Base-by-base conservation (phyloP, 2,797 vertebrate genomes). In the Acanthopagrus latus region DNA sequence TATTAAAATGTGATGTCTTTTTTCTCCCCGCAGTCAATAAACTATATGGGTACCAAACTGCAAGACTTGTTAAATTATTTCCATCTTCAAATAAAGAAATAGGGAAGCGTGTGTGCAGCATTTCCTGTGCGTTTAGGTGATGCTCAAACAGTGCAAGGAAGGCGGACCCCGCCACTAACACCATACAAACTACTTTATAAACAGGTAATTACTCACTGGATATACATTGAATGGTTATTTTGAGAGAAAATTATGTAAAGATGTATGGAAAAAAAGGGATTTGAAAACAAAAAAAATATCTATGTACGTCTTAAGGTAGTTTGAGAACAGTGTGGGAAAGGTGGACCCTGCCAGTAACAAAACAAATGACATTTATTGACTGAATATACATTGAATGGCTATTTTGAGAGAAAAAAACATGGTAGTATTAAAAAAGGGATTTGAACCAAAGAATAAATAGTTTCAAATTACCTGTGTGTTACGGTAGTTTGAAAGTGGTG, bases 1-100 rank as follows among this genome's bases (percentile, higher is more conserved):
- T 21, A 38, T 50, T 51, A 29, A 78, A 64, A n/a, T 70, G 0
- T 21, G 5, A 14, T 47, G 4, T 23, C 1, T 38, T 14, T 20
- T 46, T 47, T 3, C n/a, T 55, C 11, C 14, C 3, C 25, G 7
- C 2, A 41, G 25, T 63, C 46, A 85, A 85, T 85, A 78, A 88
- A 82, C 54, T 20, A 52, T 17, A 33, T 18, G 0, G 7, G 20
- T 20, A 41, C 27, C 38, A 17, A 48, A 33, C 1, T n/a, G 7
- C 69, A 59, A 23, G n/a, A 33, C 81, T 64, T 71, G 8, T 17
- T 10, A 12, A 54, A 46, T 52, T 52, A 11, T 68, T 63, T 76
- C 21, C 25, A n/a, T 52, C n/a, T 7, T 56, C 9, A n/a, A 58
- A 4, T 41, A 18, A 47, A 14, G 29, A 16, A 80, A 25, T 0